Percentiles rank a stretch among this genome's conserved stretches.
phyloP scores from a whole-genome alignment of 1,140 invertebrate species.

The Caerostris extrusa region DNA sequence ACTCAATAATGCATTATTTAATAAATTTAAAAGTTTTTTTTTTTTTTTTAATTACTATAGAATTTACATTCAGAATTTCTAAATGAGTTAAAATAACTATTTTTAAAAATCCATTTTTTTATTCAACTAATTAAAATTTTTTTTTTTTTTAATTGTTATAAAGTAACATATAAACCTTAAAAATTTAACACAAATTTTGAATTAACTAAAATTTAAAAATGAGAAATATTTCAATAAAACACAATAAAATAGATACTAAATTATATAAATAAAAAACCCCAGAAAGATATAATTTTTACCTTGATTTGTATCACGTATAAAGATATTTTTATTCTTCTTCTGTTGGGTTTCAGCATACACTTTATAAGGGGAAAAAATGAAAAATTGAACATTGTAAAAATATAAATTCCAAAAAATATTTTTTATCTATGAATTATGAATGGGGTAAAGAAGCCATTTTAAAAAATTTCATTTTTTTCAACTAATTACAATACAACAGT shows the following conservation, averaged over 20 bases:
- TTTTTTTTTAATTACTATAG: too few species aligned
- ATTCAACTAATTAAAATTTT: neutral
- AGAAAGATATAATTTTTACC: slow-evolving; percentile 41
- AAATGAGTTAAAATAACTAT: too few species aligned
- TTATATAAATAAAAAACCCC: neutral
- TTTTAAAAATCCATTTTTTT: too few species aligned
- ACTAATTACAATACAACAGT: too few species aligned
- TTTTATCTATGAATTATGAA: too few species aligned
- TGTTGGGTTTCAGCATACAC: slow-evolving; percentile 73
- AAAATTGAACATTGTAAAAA: slow-evolving; percentile 3
- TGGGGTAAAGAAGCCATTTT: too few species aligned
- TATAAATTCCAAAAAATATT: neutral
- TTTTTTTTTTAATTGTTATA: neutral
- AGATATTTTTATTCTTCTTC: slow-evolving; percentile 71
- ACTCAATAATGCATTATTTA: too few species aligned
- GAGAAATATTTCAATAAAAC: neutral
- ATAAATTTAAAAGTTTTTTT: too few species aligned
- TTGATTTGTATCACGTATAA: slow-evolving; percentile 62
- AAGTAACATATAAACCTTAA: neutral
- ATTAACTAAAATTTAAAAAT: neutral
- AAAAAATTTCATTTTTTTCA: too few species aligned
- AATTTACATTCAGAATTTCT: too few species aligned
- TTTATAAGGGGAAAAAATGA: slow-evolving; percentile 22
- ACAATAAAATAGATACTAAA: neutral
- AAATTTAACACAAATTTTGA: neutral